Evolutionary conservation across 2,113 vertebrate genomes (phyloP).

Genomic region (Himantopus leucocephalus): DNA sequence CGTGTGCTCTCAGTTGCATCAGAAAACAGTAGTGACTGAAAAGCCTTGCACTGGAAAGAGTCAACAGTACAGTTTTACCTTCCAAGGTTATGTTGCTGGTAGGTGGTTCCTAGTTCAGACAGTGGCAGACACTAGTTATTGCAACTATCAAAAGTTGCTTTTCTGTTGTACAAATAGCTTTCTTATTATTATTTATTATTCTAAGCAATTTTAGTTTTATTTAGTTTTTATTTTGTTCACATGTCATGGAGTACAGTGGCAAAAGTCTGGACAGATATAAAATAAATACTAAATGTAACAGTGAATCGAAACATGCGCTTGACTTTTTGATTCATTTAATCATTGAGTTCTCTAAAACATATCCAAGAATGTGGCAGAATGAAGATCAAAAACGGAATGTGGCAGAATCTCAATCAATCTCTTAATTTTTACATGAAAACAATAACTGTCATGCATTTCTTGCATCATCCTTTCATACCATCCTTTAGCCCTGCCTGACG

Average conservation of each 20-base stretch:
- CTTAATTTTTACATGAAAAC: neutral
- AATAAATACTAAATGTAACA: neutral
- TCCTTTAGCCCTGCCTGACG: accelerated
- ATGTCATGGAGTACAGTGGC: neutral
- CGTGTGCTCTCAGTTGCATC: neutral
- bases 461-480: neutral
- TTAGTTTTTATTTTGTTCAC: neutral
- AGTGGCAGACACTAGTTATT: neutral
- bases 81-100: neutral
- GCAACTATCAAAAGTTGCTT: neutral
- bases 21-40: neutral
- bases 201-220: neutral
- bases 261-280: neutral
- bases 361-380: neutral
- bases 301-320: neutral
- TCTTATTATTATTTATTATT: neutral
- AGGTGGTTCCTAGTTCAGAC: neutral
- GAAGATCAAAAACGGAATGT: neutral
- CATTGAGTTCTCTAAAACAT: neutral
- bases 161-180: neutral
- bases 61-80: neutral
- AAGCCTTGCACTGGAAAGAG: neutral
- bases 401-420: neutral
- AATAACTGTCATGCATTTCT: neutral
- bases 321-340: neutral